Percentiles rank a stretch among this genome's conserved stretches.
phyloP scores from a whole-genome alignment of 1,140 invertebrate species.

The Oryzaephilus surinamensis region DNA sequence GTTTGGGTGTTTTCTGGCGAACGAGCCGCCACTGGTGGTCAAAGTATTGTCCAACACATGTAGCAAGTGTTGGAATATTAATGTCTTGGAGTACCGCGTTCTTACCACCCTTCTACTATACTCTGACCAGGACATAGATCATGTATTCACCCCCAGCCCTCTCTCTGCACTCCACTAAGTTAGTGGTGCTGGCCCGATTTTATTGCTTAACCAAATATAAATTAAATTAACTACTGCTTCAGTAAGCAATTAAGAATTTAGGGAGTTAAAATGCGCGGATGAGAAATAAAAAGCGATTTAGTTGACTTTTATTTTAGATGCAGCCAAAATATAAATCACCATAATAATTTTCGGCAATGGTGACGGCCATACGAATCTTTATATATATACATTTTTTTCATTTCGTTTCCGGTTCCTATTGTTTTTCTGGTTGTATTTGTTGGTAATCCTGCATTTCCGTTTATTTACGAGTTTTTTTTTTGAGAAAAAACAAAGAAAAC shows the following conservation, averaged over 20 bases:
- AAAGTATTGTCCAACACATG: conserved; percentile 28
- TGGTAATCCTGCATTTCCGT: neutral
- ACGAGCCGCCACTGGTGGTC: conserved; percentile 20
- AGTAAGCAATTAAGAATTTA: conserved; percentile 36
- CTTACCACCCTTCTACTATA: conserved; percentile 29
- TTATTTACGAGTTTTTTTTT: too few species aligned
- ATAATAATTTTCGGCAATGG: conserved; percentile 13
- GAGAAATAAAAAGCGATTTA: conserved; percentile 35
- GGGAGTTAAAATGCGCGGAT: conserved; percentile 28
- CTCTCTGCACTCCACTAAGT: too few species aligned
- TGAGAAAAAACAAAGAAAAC: too few species aligned
- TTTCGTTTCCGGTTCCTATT: neutral
- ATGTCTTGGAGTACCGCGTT: conserved; percentile 34
- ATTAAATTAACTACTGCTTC: conserved; percentile 38
- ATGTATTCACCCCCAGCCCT: conserved; percentile 21
- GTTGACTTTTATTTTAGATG: conserved; percentile 24
- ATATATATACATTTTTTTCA: too few species aligned
- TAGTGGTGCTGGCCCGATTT: conserved; percentile 30
- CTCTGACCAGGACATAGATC: conserved; percentile 33
- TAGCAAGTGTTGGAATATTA: conserved; percentile 33
- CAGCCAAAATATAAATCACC: conserved; percentile 13
- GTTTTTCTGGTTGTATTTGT: neutral
- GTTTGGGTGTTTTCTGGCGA: neutral
- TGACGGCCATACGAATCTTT: conserved; percentile 9
- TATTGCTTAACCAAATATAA: conserved; percentile 37